Evolutionary conservation across 2,113 vertebrate species (phyloP).

Genomic region (Beaufortia kweichowensis): DNA sequence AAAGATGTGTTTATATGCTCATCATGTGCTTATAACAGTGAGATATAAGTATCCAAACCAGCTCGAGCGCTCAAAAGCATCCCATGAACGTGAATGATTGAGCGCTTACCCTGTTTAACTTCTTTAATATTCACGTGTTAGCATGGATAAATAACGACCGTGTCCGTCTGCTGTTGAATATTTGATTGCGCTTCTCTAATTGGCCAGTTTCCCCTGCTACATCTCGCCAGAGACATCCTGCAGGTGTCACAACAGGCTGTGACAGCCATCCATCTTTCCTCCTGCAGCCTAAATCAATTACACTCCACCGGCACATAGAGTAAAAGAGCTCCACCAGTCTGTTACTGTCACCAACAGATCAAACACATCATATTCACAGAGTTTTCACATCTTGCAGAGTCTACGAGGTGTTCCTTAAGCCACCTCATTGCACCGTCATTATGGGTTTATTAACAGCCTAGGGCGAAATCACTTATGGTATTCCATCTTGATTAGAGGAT

Average conservation of each 20-base stretch:
- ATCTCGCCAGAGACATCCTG: constrained; percentile 86
- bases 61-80: background rate
- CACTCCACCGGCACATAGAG: constrained; percentile 56
- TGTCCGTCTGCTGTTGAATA: constrained; percentile 91
- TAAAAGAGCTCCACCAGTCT: constrained; percentile 35
- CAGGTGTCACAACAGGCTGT: constrained; percentile 84
- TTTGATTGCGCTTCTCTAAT: constrained; percentile 96
- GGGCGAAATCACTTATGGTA: constrained; percentile 29
- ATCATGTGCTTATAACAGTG: background rate
- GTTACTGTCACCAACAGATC: constrained; percentile 39
- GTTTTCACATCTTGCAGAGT: constrained; percentile 15
- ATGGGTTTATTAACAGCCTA: constrained; percentile 39
- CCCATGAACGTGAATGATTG: constrained; percentile 84
- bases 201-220: constrained; percentile 88
- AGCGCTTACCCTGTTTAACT: constrained; percentile 93
- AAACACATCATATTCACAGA: constrained; percentile 35
- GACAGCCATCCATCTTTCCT: constrained; percentile 90
- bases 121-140: constrained; percentile 99
- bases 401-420: constrained; percentile 36
- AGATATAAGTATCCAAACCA: background rate
- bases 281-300: constrained; percentile 86
- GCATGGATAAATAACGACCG: constrained; percentile 97
- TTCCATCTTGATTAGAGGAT: constrained; percentile 44
- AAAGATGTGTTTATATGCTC: too few species aligned
- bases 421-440: constrained; percentile 41